Evolutionary conservation across 2,888 invertebrate genomes (phyloP), one percentile per base, ranked within the genome.

Genomic region (Glaucopsyche alexis): DNA sequence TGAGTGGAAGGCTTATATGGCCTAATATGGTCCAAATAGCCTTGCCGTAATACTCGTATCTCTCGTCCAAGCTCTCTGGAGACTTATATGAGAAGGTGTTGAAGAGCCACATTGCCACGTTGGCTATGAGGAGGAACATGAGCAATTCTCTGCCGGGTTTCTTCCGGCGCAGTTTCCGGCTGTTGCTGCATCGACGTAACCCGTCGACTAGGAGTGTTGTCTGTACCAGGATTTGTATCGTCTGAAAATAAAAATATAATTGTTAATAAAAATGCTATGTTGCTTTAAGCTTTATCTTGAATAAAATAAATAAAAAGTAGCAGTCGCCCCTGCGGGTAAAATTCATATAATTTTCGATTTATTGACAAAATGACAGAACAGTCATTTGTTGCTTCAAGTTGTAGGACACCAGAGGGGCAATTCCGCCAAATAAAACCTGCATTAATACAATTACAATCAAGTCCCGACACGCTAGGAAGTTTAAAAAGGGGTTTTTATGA

Each of bases 101-200:
- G 80, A 95, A 94, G 72, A 96, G 93, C 96, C 96, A 97, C 93
- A 96, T 94, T 66, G 95, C 95, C 8, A 96, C 95, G 85, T 97
- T 97, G 78, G 95, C 93, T 74, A 96, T 95, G 38, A 96, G 93
- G 60, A 97, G 91, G 87, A 96, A 96, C 80, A 96, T 96, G 67
- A 97, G 93, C 40, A 96, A 87, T 81, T 96, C 96, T 5, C 96
- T 90, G 5, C 96, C 97, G 0, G 96, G 96, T 83, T 96, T 96
- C 75, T 90, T 87, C 66, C 94, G 93, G 11, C 95, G 94, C 2
- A 95, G 90, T 71, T 94, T 93, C 77, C 93, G 92, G 19, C 93
- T 89, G 84, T 96, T 96, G 80, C 95, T 95, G 84, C 96, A 96
- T n/a, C 96, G 93, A n/a, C 96, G 90, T 60, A 96, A 87, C 0